Evolutionary conservation across 1,140 invertebrate genomes (phyloP), one percentile per base, ranked within the genome.

Genomic region (Neomicropteryx cornuta): DNA sequence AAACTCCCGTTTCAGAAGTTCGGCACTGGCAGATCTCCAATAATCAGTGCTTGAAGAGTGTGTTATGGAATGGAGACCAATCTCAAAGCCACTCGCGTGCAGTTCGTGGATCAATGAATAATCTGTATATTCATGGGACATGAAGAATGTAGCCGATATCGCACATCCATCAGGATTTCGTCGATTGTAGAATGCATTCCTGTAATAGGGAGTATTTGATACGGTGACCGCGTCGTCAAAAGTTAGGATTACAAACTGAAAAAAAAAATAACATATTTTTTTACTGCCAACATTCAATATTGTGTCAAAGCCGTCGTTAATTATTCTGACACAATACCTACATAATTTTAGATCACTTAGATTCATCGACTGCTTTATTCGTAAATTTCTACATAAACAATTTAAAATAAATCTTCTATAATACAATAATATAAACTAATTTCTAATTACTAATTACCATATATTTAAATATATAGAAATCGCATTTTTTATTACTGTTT

Each of bases 201-300:
- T 54, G 50, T 83, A 84, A 19, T 76, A 70, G 5, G 71, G 58
- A 36, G 74, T 77, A 53, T 84, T 84, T 1, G 71, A 48, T 1
- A 71, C 67, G 44, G 74, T 81, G 3, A 85, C 71, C 1, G 70
- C 79, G 58, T 81, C 79, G 43, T 82, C 79, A 49, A 81, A 83
- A 6, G 79, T 81, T 3, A 81, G 56, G 6, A 79, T 55, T 11
- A 83, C 74, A 21, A 79, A 65, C 62, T 80, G 65, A 22, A 55
- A 51, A 33, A 43, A 32, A 38, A 46, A 36, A 27, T 17, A 39
- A 48, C 27, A 14, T 16, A 18, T 38, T 14, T n/a, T n/a, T n/a
- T n/a, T n/a, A n/a, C n/a, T n/a, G n/a, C n/a, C n/a, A n/a, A n/a
- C n/a, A n/a, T n/a, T n/a, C n/a, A n/a, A n/a, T n/a, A n/a, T n/a